Base-by-base conservation (phyloP, 1,140 invertebrate species). In the Zaprionus africanus region DNA sequence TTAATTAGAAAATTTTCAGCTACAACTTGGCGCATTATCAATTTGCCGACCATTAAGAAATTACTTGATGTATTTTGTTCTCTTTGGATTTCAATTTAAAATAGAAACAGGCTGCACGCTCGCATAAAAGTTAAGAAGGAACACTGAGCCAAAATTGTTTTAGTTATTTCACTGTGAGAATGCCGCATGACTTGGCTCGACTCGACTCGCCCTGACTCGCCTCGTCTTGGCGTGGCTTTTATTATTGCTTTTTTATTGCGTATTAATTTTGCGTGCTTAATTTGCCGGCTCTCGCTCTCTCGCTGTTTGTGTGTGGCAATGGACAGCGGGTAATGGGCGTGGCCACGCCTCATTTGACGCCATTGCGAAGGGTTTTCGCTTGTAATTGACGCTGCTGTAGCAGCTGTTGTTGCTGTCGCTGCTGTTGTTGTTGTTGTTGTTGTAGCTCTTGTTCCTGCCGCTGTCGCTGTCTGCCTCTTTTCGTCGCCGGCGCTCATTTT, bases 251-350 rank as follows among this genome's bases (percentile, higher is more conserved):
- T 90, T 90, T 90, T 90, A 90, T 90, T 90, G 86, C 85, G 86
- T 90, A 90, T 90, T 90, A 90, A 90, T 90, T 90, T 90, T 90
- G 84, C 85, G 86, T 90, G 85, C 86, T 90, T 90, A 90, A 90
- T 90, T 90, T 90, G 85, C 79, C 79, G 56, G 31, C 54, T 53
- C 61, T 63, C 53, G 68, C 62, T 56, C 28, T 62, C 57, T 53
- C 12, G 62, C 15, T 12, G 22, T 22, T 22, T 22, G 43, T 22
- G 26, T 34, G 31, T 34, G 51, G 43, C 57, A 49, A 43, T 65
- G 58, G 54, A 41, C 22, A 41, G 34, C 15, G 49, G 31, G 59
- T 28, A 66, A 46, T 58, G 53, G 78, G 69, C 75, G 79, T 78
- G 62, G 81, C 70, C 66, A 61, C 34, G 59, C 65, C 63, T 34